phyloP scores from a whole-genome alignment of 2,113 vertebrate genomes.

The Cheirogaleus medius region DNA sequence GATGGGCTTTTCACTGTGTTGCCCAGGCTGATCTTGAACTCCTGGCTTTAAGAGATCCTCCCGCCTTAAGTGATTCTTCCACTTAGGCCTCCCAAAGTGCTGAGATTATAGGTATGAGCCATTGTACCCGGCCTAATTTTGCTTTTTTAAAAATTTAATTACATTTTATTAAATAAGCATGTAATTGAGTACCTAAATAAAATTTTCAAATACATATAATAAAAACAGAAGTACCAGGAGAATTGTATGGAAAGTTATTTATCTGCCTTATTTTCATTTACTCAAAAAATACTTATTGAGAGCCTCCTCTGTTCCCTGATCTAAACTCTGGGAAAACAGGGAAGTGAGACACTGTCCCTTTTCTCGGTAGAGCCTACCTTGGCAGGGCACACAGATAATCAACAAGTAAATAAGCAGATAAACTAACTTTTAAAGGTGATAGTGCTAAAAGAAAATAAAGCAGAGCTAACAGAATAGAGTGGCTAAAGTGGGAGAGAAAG shows the following conservation, averaged over 20 bases:
- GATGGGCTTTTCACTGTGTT: too few species aligned
- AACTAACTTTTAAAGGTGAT: neutral
- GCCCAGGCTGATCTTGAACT: too few species aligned
- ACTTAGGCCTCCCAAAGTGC: too few species aligned
- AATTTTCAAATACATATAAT: constrained; percentile 19
- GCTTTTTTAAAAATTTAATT: neutral
- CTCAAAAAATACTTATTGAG: neutral
- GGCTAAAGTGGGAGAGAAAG: neutral
- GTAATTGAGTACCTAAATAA: neutral
- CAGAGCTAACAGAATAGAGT: neutral
- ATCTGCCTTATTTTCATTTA: neutral
- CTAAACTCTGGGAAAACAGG: neutral
- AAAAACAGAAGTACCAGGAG: neutral
- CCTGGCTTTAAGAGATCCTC: too few species aligned
- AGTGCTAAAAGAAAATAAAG: neutral
- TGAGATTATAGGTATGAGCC: too few species aligned
- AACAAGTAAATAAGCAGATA: neutral
- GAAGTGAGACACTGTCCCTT: neutral
- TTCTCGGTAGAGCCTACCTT: neutral
- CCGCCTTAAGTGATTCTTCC: too few species aligned
- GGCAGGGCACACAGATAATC: neutral
- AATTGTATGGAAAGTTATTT: neutral
- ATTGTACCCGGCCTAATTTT: neutral
- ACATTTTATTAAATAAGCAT: neutral
- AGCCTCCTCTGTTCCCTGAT: neutral